Conservation (phyloP, 2,113 vertebrate genomes). For the Irena cyanogastra region DNA sequence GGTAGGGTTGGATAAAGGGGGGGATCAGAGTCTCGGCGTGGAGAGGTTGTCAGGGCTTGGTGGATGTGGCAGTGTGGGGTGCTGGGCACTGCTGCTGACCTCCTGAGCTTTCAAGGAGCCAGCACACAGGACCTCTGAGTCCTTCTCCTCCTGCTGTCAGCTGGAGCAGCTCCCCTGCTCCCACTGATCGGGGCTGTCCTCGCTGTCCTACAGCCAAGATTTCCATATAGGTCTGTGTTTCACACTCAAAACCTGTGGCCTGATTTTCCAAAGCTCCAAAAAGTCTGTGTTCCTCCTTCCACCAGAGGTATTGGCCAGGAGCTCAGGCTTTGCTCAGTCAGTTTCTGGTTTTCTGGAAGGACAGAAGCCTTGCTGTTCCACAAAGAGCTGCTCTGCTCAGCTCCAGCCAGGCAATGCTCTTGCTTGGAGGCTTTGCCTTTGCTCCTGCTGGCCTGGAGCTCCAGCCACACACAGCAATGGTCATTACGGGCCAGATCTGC, state of each 20-base stretch:
- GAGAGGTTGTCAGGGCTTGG: background rate
- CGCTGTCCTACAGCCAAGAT: background rate
- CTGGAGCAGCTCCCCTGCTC: background rate
- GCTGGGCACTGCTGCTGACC: background rate
- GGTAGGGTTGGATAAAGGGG: background rate
- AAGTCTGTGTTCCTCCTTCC: background rate
- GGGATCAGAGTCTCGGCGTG: accelerated
- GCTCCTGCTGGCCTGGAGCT: background rate
- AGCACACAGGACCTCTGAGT: background rate
- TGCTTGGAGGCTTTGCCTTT: background rate
- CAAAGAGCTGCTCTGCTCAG: accelerated
- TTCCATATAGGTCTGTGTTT: background rate
- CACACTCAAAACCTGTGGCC: background rate
- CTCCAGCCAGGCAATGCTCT: background rate
- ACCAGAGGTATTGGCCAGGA: background rate
- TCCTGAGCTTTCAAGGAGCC: background rate
- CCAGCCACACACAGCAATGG: background rate
- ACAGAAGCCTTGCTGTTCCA: accelerated
- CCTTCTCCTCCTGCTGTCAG: background rate
- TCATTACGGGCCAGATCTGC: background rate
- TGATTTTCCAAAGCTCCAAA: background rate
- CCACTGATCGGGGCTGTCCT: accelerated
- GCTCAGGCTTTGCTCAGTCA: background rate
- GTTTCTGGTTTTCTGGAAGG: background rate
- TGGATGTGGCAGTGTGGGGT: background rate